phyloP scores from a whole-genome alignment of 2,113 vertebrate species.

The Sander vitreus region DNA sequence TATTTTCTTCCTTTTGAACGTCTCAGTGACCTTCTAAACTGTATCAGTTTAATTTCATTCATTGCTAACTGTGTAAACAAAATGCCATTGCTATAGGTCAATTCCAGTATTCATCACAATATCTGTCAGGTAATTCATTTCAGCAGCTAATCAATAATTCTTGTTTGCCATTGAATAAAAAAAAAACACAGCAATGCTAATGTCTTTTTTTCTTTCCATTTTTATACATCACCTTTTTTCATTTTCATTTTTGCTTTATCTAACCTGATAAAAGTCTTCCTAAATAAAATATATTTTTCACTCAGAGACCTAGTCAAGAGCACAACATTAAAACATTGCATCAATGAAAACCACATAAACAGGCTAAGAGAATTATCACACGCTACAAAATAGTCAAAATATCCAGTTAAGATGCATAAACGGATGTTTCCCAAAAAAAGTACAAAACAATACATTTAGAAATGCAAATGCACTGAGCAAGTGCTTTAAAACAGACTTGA shows the following conservation, averaged over 20 bases:
- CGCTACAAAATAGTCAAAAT: neutral
- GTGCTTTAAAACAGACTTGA: neutral
- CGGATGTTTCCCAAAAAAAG: neutral
- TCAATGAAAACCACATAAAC: neutral
- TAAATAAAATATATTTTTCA: neutral
- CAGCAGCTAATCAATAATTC: constrained; percentile 62
- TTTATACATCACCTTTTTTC: neutral
- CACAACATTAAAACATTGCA: neutral
- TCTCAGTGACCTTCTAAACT: constrained; percentile 18
- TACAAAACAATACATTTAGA: neutral
- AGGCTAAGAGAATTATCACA: neutral
- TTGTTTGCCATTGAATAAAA: constrained; percentile 24
- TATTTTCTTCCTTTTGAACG: neutral
- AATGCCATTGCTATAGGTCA: constrained; percentile 57
- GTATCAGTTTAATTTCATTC: constrained; percentile 27
- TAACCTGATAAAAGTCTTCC: neutral
- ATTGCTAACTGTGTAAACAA: constrained; percentile 38
- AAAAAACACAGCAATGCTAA: neutral
- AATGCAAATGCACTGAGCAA: neutral
- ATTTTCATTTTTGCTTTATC: neutral
- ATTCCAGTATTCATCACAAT: constrained; percentile 31
- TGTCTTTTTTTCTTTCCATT: neutral
- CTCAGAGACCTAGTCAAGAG: neutral
- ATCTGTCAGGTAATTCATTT: constrained; percentile 60
- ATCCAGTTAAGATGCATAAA: neutral